Evolutionary conservation across 1,140 invertebrate genomes (phyloP), one percentile per base, ranked within the genome.

Genomic region (Brachionus manjavacas): DNA sequence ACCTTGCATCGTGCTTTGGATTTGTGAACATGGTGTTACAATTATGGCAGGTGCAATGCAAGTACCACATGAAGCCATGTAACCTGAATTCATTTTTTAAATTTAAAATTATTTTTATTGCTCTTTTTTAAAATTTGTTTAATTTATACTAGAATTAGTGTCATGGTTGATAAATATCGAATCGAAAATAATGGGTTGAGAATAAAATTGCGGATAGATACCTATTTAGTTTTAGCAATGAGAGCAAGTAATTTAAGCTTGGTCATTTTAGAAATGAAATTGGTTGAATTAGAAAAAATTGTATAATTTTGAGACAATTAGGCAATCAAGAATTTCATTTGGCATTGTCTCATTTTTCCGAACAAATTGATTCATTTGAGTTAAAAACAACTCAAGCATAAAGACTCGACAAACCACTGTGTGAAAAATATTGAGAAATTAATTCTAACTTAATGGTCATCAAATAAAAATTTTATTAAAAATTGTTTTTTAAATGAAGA

Each of bases 391-490:
- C 4, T 60, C 52, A 60, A 25, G 52, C 52, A 60, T 60, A 60
- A 60, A 25, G 9, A 60, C 52, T 60, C 52, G 52, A 60, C 16
- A 25, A 60, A 9, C 16, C 52, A 60, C 52, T 60, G 52, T 60
- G 52, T 60, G 52, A 60, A 60, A 16, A 4, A 60, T 20, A 23
- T 20, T 60, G n/a, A 20, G 9, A 60, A 60, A 60, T 60, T 60
- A 60, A 60, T 60, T 60, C 8, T 0, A 60, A 20, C 2, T 60
- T 23, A 23, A 60, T 60, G 52, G 66, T 68, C 31, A 68, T 66
- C 16, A 68, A 41, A 9, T 39, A 72, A 72, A 72, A 72, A 16
- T 72, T 72, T 72, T 72, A 72, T 72, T 72, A n/a, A 23, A 68
- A 31, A 31, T 28, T 68, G 31, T 68, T 68, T 31, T 11, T 14